Evolutionary conservation across 2,113 vertebrate genomes (phyloP), one percentile per base, ranked within the genome.

Genomic region (Phalacrocorax aristotelis): DNA sequence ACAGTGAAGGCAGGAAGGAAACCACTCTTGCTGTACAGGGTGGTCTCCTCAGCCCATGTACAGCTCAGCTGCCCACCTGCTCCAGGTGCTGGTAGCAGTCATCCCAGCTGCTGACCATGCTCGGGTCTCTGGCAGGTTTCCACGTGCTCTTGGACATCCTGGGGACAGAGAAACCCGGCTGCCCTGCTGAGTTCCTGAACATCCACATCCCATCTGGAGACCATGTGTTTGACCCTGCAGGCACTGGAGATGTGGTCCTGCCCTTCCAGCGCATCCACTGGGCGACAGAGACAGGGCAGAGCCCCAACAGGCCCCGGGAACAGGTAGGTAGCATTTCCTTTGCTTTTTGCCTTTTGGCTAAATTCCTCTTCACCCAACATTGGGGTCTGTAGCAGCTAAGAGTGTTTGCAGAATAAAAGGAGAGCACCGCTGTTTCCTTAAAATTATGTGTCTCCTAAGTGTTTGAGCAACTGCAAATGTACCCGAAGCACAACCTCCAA

Each of bases 151-250:
- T 75, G 10, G 98, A 99, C 92, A 97, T 98, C 54, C 93, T 98
- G 38, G 96, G 97, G 64, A 97, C 93, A 1, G 97, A 98, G 88
- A 83, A 88, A 30, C 96, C 98, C 0, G 98, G 98, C 52, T 98
- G 99, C 49, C 98, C 98, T 4, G 98, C 99, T 8, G 99, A 99
- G 95, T 99, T 99, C 95, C 98, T 99, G 96, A 98, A 99, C 95
- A 99, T 99, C 95, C 69, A 20, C 48, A 97, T 99, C 58, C 99
- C 99, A 0, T 2, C 71, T 4, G 98, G 98, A 23, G 99, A 99
- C 90, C 95, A 96, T 0, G 71, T 98, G n/a, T 99, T 99, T 95
- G 99, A 99, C 69, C 98, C 98, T 2, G 44, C 81, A 2, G 44
- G 60, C 20, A 98, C 97, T 4, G 98, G 98, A 6, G 88, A 97